Percentiles rank a stretch among this genome's conserved stretches.
These are phyloP conservation scores for Manacus vitellinus DNA, from an alignment of 2,113 vertebrate species.

Conservation along the genomic window DNA sequence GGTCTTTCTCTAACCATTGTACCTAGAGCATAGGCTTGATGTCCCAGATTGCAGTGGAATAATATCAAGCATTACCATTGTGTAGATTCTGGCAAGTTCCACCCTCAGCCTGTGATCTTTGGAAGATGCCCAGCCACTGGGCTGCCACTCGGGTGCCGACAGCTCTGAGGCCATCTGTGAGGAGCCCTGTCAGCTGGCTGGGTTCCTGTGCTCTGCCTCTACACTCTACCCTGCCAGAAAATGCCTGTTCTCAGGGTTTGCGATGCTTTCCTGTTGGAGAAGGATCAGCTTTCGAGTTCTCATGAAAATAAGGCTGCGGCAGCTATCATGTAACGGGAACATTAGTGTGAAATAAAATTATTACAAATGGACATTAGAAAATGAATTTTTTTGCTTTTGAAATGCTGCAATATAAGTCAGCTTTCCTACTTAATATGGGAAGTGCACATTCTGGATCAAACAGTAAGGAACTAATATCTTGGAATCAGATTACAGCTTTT, in stretches of 20 bases:
- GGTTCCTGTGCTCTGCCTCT: not conserved
- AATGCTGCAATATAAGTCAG: not conserved
- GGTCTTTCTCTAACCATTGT: not conserved
- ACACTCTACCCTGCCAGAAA: not conserved
- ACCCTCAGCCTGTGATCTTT: not conserved
- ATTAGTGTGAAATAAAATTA: not conserved
- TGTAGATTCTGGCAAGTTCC: not conserved
- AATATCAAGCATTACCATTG: accelerated
- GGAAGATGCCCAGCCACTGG: not conserved
- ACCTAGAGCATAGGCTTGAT: not conserved
- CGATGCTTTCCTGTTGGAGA: not conserved
- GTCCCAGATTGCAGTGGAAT: not conserved
- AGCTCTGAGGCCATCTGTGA: not conserved
- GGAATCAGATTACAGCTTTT: not conserved
- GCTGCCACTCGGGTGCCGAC: not conserved
- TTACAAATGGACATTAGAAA: not conserved
- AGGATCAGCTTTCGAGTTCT: not conserved
- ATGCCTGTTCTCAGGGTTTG: not conserved
- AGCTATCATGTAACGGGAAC: not conserved
- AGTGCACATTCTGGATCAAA: not conserved
- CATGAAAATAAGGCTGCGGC: accelerated
- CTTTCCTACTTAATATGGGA: not conserved
- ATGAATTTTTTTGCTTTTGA: not conserved
- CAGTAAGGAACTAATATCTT: not conserved
- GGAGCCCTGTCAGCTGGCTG: not conserved